Percentiles rank a stretch among this genome's conserved stretches.
These are phyloP conservation scores for Amphiura filiformis DNA, from an alignment of 35 echinoderm and acorn worm species.

Conservation along the genomic window DNA sequence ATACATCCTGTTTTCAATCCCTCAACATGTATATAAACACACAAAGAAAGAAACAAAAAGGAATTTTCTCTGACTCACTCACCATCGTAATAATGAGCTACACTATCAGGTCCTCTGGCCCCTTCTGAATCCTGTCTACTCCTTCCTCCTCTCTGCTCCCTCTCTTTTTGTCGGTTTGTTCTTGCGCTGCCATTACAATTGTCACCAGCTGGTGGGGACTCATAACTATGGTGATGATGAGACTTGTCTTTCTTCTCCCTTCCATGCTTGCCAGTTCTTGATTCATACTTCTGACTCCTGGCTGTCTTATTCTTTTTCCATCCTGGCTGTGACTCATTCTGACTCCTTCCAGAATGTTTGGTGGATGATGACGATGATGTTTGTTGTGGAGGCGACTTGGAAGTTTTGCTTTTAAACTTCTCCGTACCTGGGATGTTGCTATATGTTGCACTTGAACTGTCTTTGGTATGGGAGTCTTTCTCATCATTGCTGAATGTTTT, in stretches of 20 bases:
- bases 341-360: not conserved
- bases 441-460: not conserved
- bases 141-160: not conserved
- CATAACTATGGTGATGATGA: not conserved
- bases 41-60: too few species aligned
- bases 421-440: not conserved
- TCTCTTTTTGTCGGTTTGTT: not conserved
- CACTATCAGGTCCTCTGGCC: not conserved
- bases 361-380: not conserved
- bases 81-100: not conserved
- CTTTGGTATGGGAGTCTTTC: not conserved
- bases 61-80: too few species aligned
- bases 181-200: not conserved
- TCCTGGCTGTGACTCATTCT: not conserved
- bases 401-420: too few species aligned
- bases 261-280: not conserved
- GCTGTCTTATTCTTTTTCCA: not conserved
- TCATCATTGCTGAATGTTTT: not conserved
- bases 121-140: not conserved
- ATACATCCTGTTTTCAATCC: too few species aligned
- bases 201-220: not conserved
- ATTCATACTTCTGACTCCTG: not conserved
- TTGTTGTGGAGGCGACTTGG: not conserved
- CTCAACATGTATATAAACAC: too few species aligned
- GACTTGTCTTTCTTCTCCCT: not conserved